phyloP scores from a whole-genome alignment of 2,797 vertebrate species.

The Sebastes alutus region DNA sequence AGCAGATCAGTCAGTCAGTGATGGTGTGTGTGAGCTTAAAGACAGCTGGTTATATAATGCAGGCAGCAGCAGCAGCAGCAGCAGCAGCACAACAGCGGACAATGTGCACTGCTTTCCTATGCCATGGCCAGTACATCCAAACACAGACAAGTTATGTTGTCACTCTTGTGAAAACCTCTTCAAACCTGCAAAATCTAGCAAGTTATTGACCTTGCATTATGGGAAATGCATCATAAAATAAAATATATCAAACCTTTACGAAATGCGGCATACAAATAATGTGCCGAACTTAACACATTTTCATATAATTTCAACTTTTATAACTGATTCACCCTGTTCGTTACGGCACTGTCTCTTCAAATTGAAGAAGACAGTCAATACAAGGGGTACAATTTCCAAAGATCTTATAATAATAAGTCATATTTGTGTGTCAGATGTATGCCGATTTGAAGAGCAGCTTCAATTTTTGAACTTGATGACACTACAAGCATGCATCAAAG shows the following conservation, averaged over 20 bases:
- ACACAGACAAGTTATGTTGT: neutral
- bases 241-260: neutral
- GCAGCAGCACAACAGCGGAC: neutral
- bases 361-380: too few relatives aligned
- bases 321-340: neutral
- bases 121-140: neutral
- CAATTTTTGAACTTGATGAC: too few relatives aligned
- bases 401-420: too few relatives aligned
- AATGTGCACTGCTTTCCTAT: neutral
- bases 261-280: neutral
- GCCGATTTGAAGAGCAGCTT: too few relatives aligned
- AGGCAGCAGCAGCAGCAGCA: neutral
- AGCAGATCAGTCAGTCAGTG: slow-evolving; percentile 23
- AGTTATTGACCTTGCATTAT: too few relatives aligned
- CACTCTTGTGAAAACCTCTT: neutral
- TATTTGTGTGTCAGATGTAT: too few relatives aligned
- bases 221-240: neutral
- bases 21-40: slow-evolving; percentile 12
- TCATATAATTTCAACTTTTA: neutral
- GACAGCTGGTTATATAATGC: slow-evolving; percentile 56
- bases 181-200: neutral
- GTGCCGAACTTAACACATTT: neutral
- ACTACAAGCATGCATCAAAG: too few relatives aligned
- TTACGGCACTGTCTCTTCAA: neutral
- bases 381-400: neutral